Evolutionary conservation across 2,888 invertebrate genomes (phyloP), one percentile per base, ranked within the genome.

Genomic region (Nemapogon koenigi): DNA sequence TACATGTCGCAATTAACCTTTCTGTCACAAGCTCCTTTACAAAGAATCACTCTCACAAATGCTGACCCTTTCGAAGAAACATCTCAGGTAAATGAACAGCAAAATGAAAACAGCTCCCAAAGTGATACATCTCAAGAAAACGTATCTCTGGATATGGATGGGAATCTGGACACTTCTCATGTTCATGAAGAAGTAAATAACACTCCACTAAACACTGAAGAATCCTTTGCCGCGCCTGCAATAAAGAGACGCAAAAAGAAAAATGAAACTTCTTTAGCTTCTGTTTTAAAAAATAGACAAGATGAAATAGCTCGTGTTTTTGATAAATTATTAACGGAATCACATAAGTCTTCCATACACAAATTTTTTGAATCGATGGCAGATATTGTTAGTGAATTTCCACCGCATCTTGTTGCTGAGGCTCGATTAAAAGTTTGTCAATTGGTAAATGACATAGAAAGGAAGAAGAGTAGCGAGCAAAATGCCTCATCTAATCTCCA

Each of bases 361-460:
- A 30, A 30, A 10, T 30, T 30, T 30, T 30, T 30, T 14, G 30
- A 30, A 14, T 6, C 30, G 4, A 30, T 30, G 30, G 13, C 30
- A 3, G 30, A 30, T 30, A 14, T 30, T 13, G 30, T 30, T 13
- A 15, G 15, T 4, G 4, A 14, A 4, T 30, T 30, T 30, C 30
- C 30, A 14, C 15, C 30, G 3, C 30, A 30, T 14, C 30, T 30
- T 30, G 30, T 10, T 4, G 30, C 30, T 14, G 30, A 30, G 10
- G 30, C 30, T 14, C 3, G 30, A 14, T 10, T 30, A 8, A 30
- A 14, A 30, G 30, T 30, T 3, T 30, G 30, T 15, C 30, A 30
- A 30, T 14, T 30, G 13, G 30, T 30, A 10, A 30, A 3, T 3
- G 30, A 30, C 8, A 4, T 30, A 30, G 30, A 30, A 30, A 11